Base-by-base conservation (phyloP, 2,888 invertebrate species). In the Oxycera nigricornis region DNA sequence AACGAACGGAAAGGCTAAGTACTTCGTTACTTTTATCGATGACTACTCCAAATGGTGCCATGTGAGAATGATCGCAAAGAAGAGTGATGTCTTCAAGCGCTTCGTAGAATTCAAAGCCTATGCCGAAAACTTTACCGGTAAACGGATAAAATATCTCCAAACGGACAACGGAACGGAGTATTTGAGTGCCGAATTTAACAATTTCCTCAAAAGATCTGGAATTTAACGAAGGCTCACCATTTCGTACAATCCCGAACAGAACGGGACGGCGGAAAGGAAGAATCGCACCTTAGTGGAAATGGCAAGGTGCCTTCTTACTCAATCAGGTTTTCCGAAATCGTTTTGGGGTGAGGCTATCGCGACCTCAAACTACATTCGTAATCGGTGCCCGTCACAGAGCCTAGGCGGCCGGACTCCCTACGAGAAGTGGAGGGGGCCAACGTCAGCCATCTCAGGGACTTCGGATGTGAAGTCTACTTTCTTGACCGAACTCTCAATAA, bases 271-370 rank as follows among this genome's bases (percentile, higher is more conserved):
- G 0, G 78, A 79, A 39, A 68, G 77, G 1, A 79, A 76, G 73
- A 79, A 79, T 14, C 74, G 78, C 31, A 78, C 78, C 74, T 79
- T 0, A n/a, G 70, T 77, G 0, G 79, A 78, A 41, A 78, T 76
- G 76, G 75, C 77, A 2, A 61, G 78, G n/a, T 79, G 77, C 30
- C 70, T 77, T 72, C n/a, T 57, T 4, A 76, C 79, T 35, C 73
- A 76, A 17, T 73, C 75, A 3, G 35, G 35, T 11, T 17, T 61
- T 7, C 35, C 61, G 7, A n/a, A n/a, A 14, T 17, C 35, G 3
- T 61, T 61, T n/a, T 61, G 61, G 61, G 61, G 31, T 31, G 61
- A 61, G 35, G 35, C 61, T 3, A 20, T 80, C 0, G 74, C 73
- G 17, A 79, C 79, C 11, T 81, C 81, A 7, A 67, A 65, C 31